Evolutionary conservation across 2,888 invertebrate genomes (phyloP).

Genomic region (Augiades crinisus): DNA sequence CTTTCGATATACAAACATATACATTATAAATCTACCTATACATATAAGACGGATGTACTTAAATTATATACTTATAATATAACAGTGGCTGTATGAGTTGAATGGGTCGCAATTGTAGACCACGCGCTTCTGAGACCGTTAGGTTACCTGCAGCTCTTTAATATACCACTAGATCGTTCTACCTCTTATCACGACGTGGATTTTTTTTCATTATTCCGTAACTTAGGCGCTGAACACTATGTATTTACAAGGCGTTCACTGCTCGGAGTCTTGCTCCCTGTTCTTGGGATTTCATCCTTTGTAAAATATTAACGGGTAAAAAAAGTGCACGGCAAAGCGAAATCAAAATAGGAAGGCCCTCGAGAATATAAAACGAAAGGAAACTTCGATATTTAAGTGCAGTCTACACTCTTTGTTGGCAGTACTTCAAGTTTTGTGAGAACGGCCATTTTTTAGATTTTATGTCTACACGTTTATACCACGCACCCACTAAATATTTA

Average conservation of each 20-base stretch:
- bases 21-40: too few species aligned
- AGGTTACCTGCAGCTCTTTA: neutral
- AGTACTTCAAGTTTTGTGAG: neutral
- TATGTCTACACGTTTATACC: constrained; percentile 3
- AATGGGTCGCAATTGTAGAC: neutral
- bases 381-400: constrained; percentile 11
- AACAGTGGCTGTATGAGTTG: neutral
- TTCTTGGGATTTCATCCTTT: neutral
- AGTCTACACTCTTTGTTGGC: constrained; percentile 8
- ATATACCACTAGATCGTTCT: neutral
- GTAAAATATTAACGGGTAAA: neutral
- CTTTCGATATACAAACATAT: too few species aligned
- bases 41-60: too few species aligned
- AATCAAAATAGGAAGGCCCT: constrained; percentile 3
- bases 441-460: neutral
- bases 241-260: neutral
- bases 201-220: constrained; percentile 5
- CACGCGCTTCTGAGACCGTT: neutral
- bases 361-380: constrained; percentile 7
- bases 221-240: constrained; percentile 7
- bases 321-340: neutral
- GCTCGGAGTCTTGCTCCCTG: constrained; percentile 3
- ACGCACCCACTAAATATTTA: neutral
- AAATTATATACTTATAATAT: too few species aligned
- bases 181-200: neutral